phyloP scores from a whole-genome alignment of 2,888 invertebrate genomes.

The Andrena hattorfiana region DNA sequence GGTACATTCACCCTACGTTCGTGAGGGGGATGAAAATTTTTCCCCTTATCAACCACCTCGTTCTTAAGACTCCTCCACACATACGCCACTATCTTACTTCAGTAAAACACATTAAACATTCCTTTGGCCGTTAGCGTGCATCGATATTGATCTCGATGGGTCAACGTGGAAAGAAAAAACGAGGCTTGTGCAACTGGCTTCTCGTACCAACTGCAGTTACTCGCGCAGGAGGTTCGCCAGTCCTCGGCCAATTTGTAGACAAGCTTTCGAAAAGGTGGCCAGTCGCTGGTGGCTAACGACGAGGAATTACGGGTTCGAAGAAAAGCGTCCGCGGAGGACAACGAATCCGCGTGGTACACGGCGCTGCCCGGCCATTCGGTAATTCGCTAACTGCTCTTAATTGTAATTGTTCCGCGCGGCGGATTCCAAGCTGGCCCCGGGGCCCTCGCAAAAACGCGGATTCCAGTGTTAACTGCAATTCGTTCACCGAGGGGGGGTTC shows the following conservation, averaged over 20 bases:
- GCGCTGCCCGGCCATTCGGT: slow-evolving; percentile 80
- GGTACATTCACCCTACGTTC: too few relatives aligned
- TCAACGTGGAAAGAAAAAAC: too few relatives aligned
- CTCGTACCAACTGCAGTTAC: neutral
- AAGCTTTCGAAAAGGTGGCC: slow-evolving; percentile 11
- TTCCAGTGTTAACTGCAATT: slow-evolving; percentile 84
- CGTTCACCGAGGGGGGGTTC: slow-evolving; percentile 64
- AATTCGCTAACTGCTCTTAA: slow-evolving; percentile 85
- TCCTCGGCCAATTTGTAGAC: slow-evolving; percentile 19
- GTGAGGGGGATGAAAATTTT: too few relatives aligned
- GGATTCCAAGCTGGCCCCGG: slow-evolving; percentile 77
- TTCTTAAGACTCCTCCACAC: too few relatives aligned
- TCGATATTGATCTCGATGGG: too few relatives aligned
- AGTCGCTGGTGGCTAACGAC: slow-evolving; percentile 49
- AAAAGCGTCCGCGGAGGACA: slow-evolving; percentile 56
- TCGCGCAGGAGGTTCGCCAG: neutral
- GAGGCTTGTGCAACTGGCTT: too few relatives aligned
- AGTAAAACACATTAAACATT: too few relatives aligned
- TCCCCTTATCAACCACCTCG: too few relatives aligned
- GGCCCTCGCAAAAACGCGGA: slow-evolving; percentile 80
- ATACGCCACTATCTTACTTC: too few relatives aligned
- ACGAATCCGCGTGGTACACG: slow-evolving; percentile 35
- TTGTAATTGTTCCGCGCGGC: slow-evolving; percentile 84
- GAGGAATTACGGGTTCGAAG: slow-evolving; percentile 62
- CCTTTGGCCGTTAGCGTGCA: too few relatives aligned